phyloP scores from a whole-genome alignment of 2,797 vertebrate genomes.

The Lutjanus argentimaculatus region DNA sequence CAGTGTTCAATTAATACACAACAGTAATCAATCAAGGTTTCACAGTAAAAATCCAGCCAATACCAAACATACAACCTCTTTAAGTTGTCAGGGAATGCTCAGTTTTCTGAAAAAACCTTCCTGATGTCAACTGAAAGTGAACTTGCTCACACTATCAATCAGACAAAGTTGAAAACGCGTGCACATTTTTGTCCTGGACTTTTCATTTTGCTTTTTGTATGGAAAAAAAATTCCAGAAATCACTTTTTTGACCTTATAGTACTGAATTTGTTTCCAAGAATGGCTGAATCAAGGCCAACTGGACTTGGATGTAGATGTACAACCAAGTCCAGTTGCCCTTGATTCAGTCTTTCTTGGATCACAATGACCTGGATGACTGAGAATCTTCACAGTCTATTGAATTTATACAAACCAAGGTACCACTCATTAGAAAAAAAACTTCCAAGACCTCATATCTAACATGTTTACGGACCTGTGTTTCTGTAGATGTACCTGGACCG shows the following conservation, averaged over 20 bases:
- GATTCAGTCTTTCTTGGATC: too few relatives aligned
- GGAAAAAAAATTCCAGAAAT: not conserved
- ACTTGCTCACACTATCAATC: too few relatives aligned
- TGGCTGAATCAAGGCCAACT: too few relatives aligned
- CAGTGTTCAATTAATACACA: slow-evolving; percentile 65
- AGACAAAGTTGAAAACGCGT: too few relatives aligned
- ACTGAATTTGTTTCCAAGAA: not conserved
- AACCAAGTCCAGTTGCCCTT: too few relatives aligned
- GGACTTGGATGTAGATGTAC: too few relatives aligned
- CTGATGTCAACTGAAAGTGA: not conserved
- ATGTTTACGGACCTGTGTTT: slow-evolving; percentile 7
- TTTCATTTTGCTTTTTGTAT: too few relatives aligned
- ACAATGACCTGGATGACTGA: too few relatives aligned
- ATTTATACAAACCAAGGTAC: not conserved
- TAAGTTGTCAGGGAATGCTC: not conserved
- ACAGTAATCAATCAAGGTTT: not conserved
- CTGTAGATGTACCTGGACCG: slow-evolving; percentile 95
- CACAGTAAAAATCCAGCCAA: not conserved
- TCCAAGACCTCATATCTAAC: not conserved
- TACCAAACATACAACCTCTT: not conserved
- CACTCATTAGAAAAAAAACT: not conserved
- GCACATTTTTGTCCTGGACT: too few relatives aligned
- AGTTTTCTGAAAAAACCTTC: not conserved
- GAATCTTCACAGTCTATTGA: not conserved
- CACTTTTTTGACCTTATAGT: not conserved